Evolutionary conservation across 2,797 vertebrate species (phyloP), one percentile per base, ranked within the genome.

Genomic region (Gobionotothen gibberifrons): DNA sequence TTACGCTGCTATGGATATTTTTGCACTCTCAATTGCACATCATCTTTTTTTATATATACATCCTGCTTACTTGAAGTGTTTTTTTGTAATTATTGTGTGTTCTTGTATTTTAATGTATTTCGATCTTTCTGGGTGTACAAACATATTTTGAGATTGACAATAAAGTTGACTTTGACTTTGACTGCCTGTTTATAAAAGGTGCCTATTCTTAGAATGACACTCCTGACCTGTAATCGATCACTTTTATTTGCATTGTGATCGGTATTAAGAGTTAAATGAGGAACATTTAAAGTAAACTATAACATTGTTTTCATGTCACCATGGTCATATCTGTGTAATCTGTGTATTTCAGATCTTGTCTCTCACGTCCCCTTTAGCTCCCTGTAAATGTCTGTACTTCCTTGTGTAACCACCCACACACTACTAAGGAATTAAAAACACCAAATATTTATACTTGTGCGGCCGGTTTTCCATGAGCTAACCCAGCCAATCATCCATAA

Each of bases 391-490:
- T 60, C 42, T 47, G 44, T 22, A 63, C n/a, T 40, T n/a, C 42
- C 58, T 64, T 51, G 7, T 22, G 52, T 53, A 36, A 57, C 26
- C 39, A 62, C 43, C 32, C 29, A 32, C 29, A 47, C 29, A 62
- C 44, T 48, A 59, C 29, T 21, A 47, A 67, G 52, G 49, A 78
- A 66, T 65, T 32, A 69, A 56, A 56, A 61, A 52, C 11, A 36
- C 36, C 19, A 82, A 82, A 79, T 76, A 65, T 82, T 85, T 83
- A 82, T 49, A 69, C 61, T 66, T 44, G 19, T 26, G 56, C 17
- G 15, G 39, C 48, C 76, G 70, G 40, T 70, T 87, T 88, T 81
- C 79, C 77, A 76, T 81, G 60, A 77, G 56, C 57, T 72, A 80
- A 83, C 62, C 59, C 48, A 42, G 48, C 72, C 26, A 79, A 70